Base-by-base conservation (phyloP, 1,140 invertebrate species). In the Aphaenogaster floridana region DNA sequence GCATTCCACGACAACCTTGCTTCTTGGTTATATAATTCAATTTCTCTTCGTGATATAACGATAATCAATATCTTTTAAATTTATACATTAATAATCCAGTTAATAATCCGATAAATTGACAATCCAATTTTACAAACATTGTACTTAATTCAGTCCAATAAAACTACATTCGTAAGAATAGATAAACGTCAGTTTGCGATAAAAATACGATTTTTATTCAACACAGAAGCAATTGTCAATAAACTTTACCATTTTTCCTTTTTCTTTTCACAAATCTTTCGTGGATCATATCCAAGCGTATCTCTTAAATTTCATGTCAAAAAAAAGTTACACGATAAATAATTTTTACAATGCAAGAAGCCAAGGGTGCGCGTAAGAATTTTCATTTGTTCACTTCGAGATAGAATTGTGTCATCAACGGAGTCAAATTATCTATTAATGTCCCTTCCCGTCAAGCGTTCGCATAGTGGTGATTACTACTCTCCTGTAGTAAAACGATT, bases 21-120 rank as follows among this genome's bases (percentile, higher is more conserved):
- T 42, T 42, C 52, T 59, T 39, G 2, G 4, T 54, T 76, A 57
- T 21, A 57, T 39, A 76, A 57, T 76, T 11, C 34, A 57, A 76
- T 57, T 76, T 36, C 52, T 76, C n/a, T 57, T 13, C 36, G 48
- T 42, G 34, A 76, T 11, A 42, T 71, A 71, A 71, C n/a, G 36
- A 21, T 42, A 76, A 57, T 57, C 50, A 36, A 57, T 48, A 50
- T 54, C 17, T 34, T 8, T 72, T 39, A 2, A 54, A 54, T 50
- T 13, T 74, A 39, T 36, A 5, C 11, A 21, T 21, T 36, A 54
- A 39, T 74, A 54, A 39, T 15, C 3, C 11, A 13, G 0, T 74
- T 74, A 6, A 17, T 17, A 64, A 64, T 64, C 15, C 34, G 4
- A 0, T 63, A n/a, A 66, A 66, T 3, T 39, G 36, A 39, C 63